Evolutionary conservation across 2,113 vertebrate genomes (phyloP).

Genomic region (Oncorhynchus clarkii): DNA sequence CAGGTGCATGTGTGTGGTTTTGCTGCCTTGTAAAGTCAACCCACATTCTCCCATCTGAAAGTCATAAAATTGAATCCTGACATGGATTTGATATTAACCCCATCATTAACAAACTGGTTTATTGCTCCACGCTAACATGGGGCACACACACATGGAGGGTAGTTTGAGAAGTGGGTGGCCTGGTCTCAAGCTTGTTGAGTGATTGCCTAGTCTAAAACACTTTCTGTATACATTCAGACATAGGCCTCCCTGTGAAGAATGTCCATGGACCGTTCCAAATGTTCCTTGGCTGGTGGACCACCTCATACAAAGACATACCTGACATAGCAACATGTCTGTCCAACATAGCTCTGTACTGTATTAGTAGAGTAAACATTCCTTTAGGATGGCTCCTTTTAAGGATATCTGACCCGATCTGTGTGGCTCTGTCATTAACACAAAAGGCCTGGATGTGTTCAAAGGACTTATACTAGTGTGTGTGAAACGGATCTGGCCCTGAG

Average conservation of each 20-base stretch:
- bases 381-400: constrained; percentile 32
- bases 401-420: constrained; percentile 25
- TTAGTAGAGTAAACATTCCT: not conserved
- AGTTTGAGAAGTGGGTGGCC: not conserved
- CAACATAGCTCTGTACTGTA: not conserved
- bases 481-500: constrained; percentile 35
- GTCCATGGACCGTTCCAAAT: not conserved
- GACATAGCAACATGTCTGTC: not conserved
- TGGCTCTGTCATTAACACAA: not conserved
- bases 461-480: not conserved
- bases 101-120: not conserved
- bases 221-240: not conserved
- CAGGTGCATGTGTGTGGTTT: not conserved
- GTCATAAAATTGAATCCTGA: not conserved
- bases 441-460: not conserved
- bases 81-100: not conserved
- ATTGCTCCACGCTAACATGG: not conserved
- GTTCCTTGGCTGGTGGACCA: not conserved
- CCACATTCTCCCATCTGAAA: not conserved
- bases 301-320: not conserved
- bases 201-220: not conserved
- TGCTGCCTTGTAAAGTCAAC: not conserved
- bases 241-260: not conserved
- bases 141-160: not conserved
- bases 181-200: not conserved